Evolutionary conservation across 2,888 invertebrate genomes (phyloP).

Genomic region (Diploptera punctata): DNA sequence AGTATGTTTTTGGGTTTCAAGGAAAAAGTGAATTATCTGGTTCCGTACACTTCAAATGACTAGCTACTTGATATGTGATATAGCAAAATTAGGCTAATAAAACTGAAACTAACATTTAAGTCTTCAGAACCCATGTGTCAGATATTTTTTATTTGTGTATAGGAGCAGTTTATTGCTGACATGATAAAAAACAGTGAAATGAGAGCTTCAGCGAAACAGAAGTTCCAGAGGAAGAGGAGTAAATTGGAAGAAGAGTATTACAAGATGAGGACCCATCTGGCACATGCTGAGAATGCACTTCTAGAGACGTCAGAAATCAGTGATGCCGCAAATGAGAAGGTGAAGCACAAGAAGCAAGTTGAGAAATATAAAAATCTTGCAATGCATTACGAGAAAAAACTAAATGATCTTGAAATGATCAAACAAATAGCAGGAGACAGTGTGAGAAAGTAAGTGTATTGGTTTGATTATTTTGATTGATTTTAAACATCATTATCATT

Average conservation of each 20-base stretch:
- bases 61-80: no score
- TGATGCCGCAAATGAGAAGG: conserved; percentile 50
- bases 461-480: no score
- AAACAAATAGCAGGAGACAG: conserved; percentile 67
- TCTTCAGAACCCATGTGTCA: no score
- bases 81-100: no score
- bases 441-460: conserved; percentile 59
- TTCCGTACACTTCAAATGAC: no score
- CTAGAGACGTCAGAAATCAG: conserved; percentile 47
- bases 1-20: no score
- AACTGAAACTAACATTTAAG: no score
- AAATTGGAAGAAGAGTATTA: conserved; percentile 66
- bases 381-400: conserved; percentile 58
- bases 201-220: conserved; percentile 63
- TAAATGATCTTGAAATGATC: conserved; percentile 61
- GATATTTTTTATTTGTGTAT: conserved; percentile 20
- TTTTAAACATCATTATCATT: no score
- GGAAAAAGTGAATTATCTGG: no score
- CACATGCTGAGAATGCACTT: conserved; percentile 60
- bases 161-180: conserved; percentile 74
- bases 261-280: conserved; percentile 62
- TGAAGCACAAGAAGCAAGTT: conserved; percentile 54
- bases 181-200: conserved; percentile 65
- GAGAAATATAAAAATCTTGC: conserved; percentile 56
- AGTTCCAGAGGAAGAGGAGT: conserved; percentile 67